Evolutionary conservation across 2,888 invertebrate species (phyloP), one percentile per base, ranked within the genome.

Genomic region (Gymnoscelis rufifasciata): DNA sequence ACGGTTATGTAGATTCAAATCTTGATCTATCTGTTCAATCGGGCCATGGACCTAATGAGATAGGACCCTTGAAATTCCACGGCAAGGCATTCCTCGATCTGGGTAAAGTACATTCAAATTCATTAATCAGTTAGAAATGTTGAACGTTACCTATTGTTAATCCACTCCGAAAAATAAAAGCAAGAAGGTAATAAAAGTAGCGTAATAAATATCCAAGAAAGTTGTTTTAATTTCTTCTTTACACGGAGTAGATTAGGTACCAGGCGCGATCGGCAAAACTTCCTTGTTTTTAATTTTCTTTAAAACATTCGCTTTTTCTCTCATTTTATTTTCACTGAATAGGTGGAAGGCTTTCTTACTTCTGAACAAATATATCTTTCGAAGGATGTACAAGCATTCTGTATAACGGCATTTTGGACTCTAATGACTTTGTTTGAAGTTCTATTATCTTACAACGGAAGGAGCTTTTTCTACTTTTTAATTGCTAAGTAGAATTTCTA

Each of bases 281-380:
- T 87, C 79, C 83, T 74, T 82, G 80, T 86, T 84, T 87, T 88
- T 84, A 86, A 87, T 87, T 88, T 88, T 86, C 83, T 87, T 87
- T 82, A 86, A 83, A 83, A 87, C 83, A 83, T 82, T 71, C 74
- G 76, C 74, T 52, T 87, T 78, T 83, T 80, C 79, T 71, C 73
- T 71, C 76, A 75, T 83, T 86, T 81, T 86, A 77, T 83, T 84
- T 82, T 69, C 72, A 74, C 64, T 75, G 77, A 82, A 80, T 82
- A 81, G 78, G 78, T 80, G 71, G 77, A 79, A 80, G 77, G 76
- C 78, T 83, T 80, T 77, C 75, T 78, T 76, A 75, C 82, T 82
- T 83, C 73, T 75, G 78, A 79, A 78, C 64, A 72, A 68, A 75
- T 78, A 76, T 79, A 72, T 78, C 73, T 71, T 69, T 66, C 66